Evolutionary conservation across 1,140 invertebrate genomes (phyloP), one percentile per base, ranked within the genome.

Genomic region (Eciton burchellii): DNA sequence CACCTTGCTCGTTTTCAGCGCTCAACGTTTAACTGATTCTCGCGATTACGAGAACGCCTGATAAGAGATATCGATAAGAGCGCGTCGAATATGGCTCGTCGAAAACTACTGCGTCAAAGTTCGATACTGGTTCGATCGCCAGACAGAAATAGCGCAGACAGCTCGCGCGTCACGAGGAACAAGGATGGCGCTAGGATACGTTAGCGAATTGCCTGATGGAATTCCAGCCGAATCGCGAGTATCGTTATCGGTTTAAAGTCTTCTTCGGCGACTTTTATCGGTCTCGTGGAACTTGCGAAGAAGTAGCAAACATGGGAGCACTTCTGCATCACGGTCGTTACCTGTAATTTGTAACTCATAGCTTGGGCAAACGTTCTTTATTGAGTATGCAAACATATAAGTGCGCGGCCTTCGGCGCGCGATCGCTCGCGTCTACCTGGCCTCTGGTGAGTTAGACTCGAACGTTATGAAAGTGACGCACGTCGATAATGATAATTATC

Each of bases 321-420:
- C 65, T 68, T 57, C 49, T 45, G 24, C n/a, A 16, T 21, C n/a
- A n/a, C n/a, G n/a, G n/a, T n/a, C 35, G 16, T 56, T 12, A 16
- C 63, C 56, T 56, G 35, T 19, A 56, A 66, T 79, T 79, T 70
- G n/a, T 43, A n/a, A n/a, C 19, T 45, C 63, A 29, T 47, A 26
- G 35, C 24, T 45, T 41, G 29, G 21, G 24, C 49, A 35, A 68
- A 29, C 41, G 62, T 79, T 68, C 19, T 57, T n/a, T 62, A 84
- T 90, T 87, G 84, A 84, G 84, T 89, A 86, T 76, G 88, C 82
- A 88, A 90, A 81, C n/a, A n/a, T 59, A 74, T 68, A 81, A 60
- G 24, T 19, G 54, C 49, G 26, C 35, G 74, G 70, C 82, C 81
- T 84, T 63, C 63, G 24, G 12, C 41, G 24, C 49, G n/a, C 47